phyloP scores from a whole-genome alignment of 2,888 invertebrate species.

The Tenthredo amoena region DNA sequence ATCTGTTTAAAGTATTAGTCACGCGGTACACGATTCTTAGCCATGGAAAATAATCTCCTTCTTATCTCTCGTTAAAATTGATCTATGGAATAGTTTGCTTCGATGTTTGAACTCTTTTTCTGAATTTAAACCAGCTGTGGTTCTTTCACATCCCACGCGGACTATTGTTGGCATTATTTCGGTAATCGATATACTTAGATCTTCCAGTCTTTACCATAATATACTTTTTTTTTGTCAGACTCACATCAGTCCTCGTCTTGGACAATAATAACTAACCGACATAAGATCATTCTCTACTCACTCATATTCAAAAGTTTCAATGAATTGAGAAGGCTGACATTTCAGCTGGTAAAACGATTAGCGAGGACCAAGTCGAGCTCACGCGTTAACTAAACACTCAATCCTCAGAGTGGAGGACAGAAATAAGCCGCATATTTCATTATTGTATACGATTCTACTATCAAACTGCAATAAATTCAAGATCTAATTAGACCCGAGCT shows the following conservation, averaged over 20 bases:
- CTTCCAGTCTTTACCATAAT: neutral
- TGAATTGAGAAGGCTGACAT: neutral
- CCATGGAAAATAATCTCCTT: too few species aligned
- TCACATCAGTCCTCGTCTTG: neutral
- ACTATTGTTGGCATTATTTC: conserved; percentile 12
- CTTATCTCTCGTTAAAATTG: too few species aligned
- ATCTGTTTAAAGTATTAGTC: neutral
- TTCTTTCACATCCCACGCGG: neutral
- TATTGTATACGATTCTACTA: neutral
- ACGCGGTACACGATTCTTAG: neutral
- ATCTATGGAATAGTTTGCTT: neutral
- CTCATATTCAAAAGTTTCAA: neutral
- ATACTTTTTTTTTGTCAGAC: neutral
- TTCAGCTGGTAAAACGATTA: conserved; percentile 22
- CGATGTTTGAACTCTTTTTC: neutral
- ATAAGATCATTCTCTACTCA: neutral
- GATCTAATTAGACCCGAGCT: too few species aligned
- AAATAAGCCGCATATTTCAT: neutral
- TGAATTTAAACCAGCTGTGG: neutral
- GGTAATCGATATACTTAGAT: conserved; percentile 29
- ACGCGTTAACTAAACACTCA: neutral
- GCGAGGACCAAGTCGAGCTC: neutral
- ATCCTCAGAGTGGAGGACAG: neutral
- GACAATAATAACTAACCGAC: neutral
- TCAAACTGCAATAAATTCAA: neutral